These are phyloP conservation scores for Stictonetta naevosa DNA, from an alignment of 2,113 vertebrate genomes.

Conservation along the genomic window DNA sequence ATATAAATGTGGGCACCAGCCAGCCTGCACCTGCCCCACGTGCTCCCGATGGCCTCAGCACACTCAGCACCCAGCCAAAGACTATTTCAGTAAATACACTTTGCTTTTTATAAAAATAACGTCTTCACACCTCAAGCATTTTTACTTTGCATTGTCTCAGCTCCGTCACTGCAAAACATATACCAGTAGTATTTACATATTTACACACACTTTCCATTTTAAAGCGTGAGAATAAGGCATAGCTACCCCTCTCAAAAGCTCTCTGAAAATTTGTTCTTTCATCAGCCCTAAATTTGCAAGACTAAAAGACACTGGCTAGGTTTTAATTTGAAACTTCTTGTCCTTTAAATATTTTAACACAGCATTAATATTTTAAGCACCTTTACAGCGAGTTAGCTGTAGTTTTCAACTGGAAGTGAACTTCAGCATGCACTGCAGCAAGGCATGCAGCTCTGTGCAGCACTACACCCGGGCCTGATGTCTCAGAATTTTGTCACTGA, in stretches of 20 bases:
- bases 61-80: too few relatives aligned
- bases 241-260: background rate
- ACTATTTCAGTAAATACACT: background rate
- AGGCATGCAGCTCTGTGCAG: background rate
- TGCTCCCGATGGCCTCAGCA: too few relatives aligned
- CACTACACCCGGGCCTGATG: background rate
- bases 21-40: too few relatives aligned
- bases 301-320: background rate
- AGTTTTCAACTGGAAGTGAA: background rate
- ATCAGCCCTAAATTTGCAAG: background rate
- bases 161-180: background rate
- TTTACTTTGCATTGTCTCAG: background rate
- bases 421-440: background rate
- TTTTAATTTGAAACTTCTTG: conserved; percentile 10
- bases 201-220: background rate
- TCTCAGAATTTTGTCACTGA: background rate
- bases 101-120: background rate
- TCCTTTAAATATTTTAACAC: conserved; percentile 22
- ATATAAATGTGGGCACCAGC: too few relatives aligned
- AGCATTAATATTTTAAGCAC: background rate
- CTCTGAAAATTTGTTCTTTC: background rate
- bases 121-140: background rate
- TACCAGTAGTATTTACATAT: background rate
- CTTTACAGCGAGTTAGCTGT: background rate
- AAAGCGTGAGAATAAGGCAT: background rate